A percentile compares a stretch with the other conserved stretches of the same genome.
Evolutionary conservation across 1,140 invertebrate species (phyloP).

Genomic region (Limonius californicus): DNA sequence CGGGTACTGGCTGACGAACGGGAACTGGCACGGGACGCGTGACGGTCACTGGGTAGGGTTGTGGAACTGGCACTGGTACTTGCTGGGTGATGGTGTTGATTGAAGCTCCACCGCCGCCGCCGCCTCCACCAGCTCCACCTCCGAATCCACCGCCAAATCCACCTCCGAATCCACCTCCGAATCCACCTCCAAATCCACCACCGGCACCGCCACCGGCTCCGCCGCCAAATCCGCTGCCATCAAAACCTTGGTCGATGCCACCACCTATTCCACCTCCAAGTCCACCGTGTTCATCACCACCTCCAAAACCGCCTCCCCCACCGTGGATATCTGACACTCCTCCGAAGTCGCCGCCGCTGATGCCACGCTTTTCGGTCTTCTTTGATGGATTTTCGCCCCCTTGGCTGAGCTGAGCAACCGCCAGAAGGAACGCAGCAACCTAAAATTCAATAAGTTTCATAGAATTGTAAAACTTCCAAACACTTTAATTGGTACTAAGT

Average conservation of each 20-base stretch:
- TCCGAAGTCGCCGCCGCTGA: background rate
- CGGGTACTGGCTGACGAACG: background rate
- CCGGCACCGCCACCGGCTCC: background rate
- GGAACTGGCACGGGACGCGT: background rate
- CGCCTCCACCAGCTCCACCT: background rate
- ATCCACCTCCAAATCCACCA: background rate
- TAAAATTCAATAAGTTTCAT: background rate
- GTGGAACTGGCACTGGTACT: background rate
- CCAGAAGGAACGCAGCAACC: background rate
- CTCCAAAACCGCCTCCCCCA: background rate
- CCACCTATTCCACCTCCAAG: background rate
- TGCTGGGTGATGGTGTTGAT: conserved; percentile 6
- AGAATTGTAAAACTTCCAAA: background rate
- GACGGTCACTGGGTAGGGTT: background rate
- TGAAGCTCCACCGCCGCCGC: background rate
- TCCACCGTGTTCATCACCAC: background rate
- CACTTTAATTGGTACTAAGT: no score
- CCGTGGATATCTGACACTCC: background rate
- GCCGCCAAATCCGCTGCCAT: background rate
- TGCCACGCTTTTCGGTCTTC: background rate
- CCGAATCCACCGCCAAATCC: background rate
- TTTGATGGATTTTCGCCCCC: background rate
- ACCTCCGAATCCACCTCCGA: background rate
- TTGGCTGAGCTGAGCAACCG: background rate
- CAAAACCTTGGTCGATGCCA: background rate